Evolutionary conservation across 2,797 vertebrate species (phyloP), one percentile per base, ranked within the genome.

Genomic region (Darevskia nairensis): DNA sequence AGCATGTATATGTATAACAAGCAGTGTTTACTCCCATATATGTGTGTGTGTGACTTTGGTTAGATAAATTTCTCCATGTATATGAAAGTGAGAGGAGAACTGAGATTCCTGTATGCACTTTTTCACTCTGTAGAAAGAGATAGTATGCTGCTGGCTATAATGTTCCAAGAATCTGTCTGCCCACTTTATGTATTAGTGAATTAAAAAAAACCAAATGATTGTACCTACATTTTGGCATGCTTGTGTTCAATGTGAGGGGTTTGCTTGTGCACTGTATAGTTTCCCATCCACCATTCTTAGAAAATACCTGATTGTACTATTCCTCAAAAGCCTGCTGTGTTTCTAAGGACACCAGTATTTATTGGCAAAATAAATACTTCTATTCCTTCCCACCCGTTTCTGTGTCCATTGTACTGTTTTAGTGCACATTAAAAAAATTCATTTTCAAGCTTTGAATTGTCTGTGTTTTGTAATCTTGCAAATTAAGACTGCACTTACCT

Each of bases 331-430:
- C 46, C 77, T 61, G 3, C 41, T 23, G 41, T 80, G 75, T 41
- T 89, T 92, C 85, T 29, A 77, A 90, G 44, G 69, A 90, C 61
- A 66, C 6, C 8, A 13, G 8, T 92, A 39, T 59, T 9, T 88
- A 79, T 93, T 93, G 85, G 50, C 90, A 88, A 82, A 85, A 84
- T 89, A 94, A 86, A 88, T 75, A 13, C 25, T 44, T 93, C 82
- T 90, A 80, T 87, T 82, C 80, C 83, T 80, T 79, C 84, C 81
- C 91, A 29, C 15, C 68, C 87, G 90, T 94, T 91, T 94, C 91
- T 88, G 84, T 93, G 92, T 87, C 89, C 87, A 50, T 17, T 85
- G 91, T 94, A 93, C 80, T 92, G 92, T 93, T 89, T 84, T 11
- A 41, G 78, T 78, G 32, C 80, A 55, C 90, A 35, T 86, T 61